Conservation (phyloP, 2,113 vertebrate genomes). For the Octodon degus region DNA sequence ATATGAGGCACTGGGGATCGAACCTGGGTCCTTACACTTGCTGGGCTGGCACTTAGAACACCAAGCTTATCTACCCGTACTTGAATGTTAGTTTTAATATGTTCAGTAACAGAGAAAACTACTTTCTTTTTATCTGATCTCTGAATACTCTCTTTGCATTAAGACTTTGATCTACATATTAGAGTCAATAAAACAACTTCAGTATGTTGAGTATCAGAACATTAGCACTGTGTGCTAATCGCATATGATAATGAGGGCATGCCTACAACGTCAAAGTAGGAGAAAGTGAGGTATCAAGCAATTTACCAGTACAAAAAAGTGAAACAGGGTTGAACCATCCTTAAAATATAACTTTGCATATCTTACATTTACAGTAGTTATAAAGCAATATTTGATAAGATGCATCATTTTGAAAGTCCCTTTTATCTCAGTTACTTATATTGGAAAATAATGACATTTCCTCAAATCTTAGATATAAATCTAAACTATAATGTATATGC, state of each 20-base stretch:
- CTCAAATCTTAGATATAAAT: conserved; percentile 62
- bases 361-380: neutral
- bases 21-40: no score
- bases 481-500: neutral
- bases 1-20: no score
- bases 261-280: conserved; percentile 83
- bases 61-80: no score
- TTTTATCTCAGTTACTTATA: neutral
- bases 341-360: neutral
- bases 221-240: conserved; percentile 83
- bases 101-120: conserved; percentile 46
- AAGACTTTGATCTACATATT: conserved; percentile 74
- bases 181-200: conserved; percentile 78
- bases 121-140: conserved; percentile 60
- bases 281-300: conserved; percentile 80
- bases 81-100: conserved; percentile 25
- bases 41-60: no score
- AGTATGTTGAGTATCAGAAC: conserved; percentile 74
- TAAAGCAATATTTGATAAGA: neutral
- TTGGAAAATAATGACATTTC: conserved; percentile 49
- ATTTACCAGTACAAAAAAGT: conserved; percentile 67
- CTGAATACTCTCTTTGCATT: conserved; percentile 63
- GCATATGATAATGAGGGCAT: conserved; percentile 86
- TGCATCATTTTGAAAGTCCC: neutral
- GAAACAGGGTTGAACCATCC: conserved; percentile 22